Conservation (phyloP, 2,113 vertebrate genomes). For the Pluvialis apricaria region DNA sequence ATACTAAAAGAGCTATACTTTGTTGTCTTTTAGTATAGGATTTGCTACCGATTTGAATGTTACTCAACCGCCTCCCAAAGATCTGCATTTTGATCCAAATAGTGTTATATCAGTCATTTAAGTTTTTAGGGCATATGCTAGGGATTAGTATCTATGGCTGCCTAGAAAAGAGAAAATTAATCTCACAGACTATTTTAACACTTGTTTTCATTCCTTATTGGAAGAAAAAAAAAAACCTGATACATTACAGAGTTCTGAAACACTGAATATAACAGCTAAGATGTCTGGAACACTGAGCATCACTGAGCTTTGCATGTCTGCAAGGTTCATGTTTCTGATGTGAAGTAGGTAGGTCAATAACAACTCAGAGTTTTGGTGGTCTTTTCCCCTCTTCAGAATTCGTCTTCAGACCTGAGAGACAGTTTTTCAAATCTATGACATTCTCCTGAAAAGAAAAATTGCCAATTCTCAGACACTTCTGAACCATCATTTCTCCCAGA, state of each 20-base stretch:
- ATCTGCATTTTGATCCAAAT: neutral
- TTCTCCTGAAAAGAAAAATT: neutral
- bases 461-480: neutral
- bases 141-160: neutral
- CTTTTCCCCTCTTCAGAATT: neutral
- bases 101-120: neutral
- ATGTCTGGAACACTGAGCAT: neutral
- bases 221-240: neutral
- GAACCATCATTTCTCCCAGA: neutral
- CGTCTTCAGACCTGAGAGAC: neutral
- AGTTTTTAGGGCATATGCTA: neutral
- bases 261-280: neutral
- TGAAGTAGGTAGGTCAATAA: neutral
- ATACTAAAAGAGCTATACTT: neutral
- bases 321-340: neutral
- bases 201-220: neutral
- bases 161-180: neutral
- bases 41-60: neutral
- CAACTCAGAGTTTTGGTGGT: neutral
- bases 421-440: neutral
- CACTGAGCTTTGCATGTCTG: neutral
- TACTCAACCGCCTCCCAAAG: neutral
- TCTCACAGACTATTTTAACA: neutral
- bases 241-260: neutral
- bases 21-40: neutral